Conservation (phyloP, 1,140 invertebrate species). For the Battus philenor region DNA sequence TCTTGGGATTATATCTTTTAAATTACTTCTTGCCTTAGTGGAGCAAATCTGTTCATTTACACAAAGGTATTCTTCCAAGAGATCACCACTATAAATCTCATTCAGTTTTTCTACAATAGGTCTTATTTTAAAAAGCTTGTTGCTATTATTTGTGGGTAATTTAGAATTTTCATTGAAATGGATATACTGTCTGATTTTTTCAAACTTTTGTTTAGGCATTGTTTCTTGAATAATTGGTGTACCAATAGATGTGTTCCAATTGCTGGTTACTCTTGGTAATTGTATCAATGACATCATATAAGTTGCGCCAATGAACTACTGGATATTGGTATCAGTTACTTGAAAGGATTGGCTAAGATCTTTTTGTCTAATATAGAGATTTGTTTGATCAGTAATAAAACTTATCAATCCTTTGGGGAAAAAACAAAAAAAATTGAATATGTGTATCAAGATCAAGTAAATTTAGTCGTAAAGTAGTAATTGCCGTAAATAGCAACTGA, state of each 20-base stretch:
- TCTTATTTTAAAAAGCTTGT: background rate
- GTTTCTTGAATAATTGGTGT: constrained; percentile 5
- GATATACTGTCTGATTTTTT: background rate
- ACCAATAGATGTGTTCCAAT: no score
- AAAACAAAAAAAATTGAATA: constrained; percentile 19
- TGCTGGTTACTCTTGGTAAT: constrained; percentile 8
- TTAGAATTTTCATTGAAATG: background rate
- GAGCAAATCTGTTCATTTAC: no score
- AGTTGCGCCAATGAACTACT: constrained; percentile 8
- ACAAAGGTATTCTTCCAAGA: background rate
- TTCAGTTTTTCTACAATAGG: background rate
- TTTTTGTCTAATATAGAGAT: constrained; percentile 16
- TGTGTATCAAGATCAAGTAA: constrained; percentile 15
- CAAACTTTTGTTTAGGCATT: constrained; percentile 7
- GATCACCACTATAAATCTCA: background rate
- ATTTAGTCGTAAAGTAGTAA: background rate
- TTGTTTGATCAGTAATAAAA: constrained; percentile 15
- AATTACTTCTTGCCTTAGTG: background rate
- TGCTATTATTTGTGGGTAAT: background rate
- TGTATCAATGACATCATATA: constrained; percentile 13
- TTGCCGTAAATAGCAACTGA: background rate
- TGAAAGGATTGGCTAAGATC: constrained; percentile 16
- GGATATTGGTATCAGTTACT: constrained; percentile 18
- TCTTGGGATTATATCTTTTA: no score
- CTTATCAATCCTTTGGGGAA: constrained; percentile 18